phyloP scores from a whole-genome alignment of 2,113 vertebrate genomes.

The Malurus cyaneus region DNA sequence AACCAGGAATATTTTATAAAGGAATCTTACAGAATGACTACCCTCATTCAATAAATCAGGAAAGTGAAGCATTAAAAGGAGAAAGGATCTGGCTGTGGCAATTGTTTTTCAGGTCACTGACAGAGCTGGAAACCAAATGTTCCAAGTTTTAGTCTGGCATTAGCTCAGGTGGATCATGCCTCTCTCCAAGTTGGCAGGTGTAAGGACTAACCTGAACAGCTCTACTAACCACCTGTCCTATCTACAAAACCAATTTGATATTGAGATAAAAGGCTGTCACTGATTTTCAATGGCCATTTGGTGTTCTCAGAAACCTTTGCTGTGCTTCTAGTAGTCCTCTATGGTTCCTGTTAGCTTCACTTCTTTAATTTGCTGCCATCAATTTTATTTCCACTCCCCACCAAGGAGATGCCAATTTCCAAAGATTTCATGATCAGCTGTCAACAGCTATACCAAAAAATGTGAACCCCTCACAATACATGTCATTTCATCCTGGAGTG shows the following conservation, averaged over 20 bases:
- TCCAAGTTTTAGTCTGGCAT: background rate
- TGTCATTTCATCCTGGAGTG: accelerated
- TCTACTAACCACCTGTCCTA: background rate
- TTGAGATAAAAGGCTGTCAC: background rate
- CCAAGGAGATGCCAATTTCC: background rate
- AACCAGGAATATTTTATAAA: background rate
- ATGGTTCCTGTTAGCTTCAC: accelerated
- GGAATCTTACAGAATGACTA: background rate
- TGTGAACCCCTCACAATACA: background rate
- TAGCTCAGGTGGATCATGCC: background rate
- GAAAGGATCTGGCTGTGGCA: background rate
- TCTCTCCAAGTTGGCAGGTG: background rate
- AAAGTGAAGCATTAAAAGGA: background rate
- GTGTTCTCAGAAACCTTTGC: background rate
- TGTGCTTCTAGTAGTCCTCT: background rate
- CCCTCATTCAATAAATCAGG: background rate
- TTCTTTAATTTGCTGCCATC: background rate
- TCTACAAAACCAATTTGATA: background rate
- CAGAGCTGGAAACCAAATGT: background rate
- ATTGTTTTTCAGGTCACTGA: background rate
- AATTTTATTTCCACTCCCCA: background rate
- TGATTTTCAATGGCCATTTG: background rate
- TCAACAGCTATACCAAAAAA: background rate
- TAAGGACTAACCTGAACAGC: background rate
- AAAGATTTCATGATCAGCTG: background rate